Conservation (phyloP, 1,140 invertebrate genomes). For the Cryptotermes secundus region DNA sequence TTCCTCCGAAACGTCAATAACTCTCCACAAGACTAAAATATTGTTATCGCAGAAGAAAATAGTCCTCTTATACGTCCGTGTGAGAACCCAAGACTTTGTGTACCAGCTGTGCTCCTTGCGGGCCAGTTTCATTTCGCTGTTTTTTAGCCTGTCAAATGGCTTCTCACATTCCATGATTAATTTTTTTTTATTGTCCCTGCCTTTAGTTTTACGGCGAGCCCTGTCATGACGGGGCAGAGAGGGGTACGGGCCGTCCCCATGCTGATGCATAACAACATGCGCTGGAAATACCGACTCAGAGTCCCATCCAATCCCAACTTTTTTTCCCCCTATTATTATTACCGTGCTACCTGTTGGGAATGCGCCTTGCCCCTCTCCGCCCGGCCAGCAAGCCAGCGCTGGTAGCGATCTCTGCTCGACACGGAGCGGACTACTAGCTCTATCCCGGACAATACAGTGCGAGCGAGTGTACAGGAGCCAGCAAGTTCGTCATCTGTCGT, state of each 20-base stretch:
- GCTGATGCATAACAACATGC: conserved; percentile 15
- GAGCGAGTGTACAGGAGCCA: not conserved
- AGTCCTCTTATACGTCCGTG: too few species aligned
- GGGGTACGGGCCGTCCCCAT: conserved; percentile 2
- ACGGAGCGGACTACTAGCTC: not conserved
- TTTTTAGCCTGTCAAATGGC: too few species aligned
- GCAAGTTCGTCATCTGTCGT: not conserved
- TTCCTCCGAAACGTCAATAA: too few species aligned
- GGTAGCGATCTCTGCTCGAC: not conserved
- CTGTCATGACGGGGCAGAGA: not conserved
- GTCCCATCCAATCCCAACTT: conserved; percentile 17
- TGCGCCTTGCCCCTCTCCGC: not conserved
- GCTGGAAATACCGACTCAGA: not conserved
- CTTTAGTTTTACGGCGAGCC: not conserved
- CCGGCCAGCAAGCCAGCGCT: not conserved
- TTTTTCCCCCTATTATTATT: conserved; percentile 17
- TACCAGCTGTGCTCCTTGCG: too few species aligned
- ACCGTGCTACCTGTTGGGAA: not conserved
- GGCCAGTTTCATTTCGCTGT: too few species aligned
- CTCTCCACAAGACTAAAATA: too few species aligned
- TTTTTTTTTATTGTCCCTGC: not conserved
- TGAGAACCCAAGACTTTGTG: too few species aligned
- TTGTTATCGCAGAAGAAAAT: too few species aligned
- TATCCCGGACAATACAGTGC: not conserved
- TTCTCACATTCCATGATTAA: not conserved